Base-by-base conservation (phyloP, 2,888 invertebrate genomes). In the Auanema freiburgensis region DNA sequence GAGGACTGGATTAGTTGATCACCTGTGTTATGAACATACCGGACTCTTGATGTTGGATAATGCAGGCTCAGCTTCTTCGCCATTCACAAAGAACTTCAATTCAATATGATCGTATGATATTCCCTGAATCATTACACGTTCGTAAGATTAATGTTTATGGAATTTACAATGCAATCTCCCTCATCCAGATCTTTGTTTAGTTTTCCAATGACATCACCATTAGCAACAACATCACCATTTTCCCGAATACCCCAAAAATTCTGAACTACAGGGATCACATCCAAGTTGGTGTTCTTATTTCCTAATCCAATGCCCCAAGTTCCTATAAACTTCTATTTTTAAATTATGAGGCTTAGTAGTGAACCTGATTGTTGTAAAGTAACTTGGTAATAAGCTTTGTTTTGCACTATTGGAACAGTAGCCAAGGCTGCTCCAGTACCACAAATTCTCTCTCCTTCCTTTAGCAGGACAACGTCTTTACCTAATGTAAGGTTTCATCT, bases 321-420 rank as follows among this genome's bases (percentile, higher is more conserved):
- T 24, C 88, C 88, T 86, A 61, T 16, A 12, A 16, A 61, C 25
- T 33, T 11, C 5, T 33, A 3, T 33, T 8, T 3, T 33, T 33
- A 33, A 8, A 33, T 33, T 33, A 33, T 33, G 8, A 33, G n/a
- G n/a, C n/a, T n/a, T n/a, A n/a, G n/a, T n/a, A 41, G 71, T 76
- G 55, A 71, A 80, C 96, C 96, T 68, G 91, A 90, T 84, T 97
- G 96, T 85, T 97, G 96, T 61, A 98, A 87, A 87, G 97, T 97
- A 6, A 96, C 91, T 88, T 98, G 97, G 85, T 96, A 98, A 85
- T 96, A 98, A 2, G 95, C 91, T 86, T 98, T 98, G 81, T 94
- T 93, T 86, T 98, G 95, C 12, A 92, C 91, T 54, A 98, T 88
- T 0, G 97, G 96, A 8, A 93, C 93, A 83, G 92, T 95, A 12